Base-by-base conservation (phyloP, 2,113 vertebrate species). In the Calyptommatus sinebrachiatus region DNA sequence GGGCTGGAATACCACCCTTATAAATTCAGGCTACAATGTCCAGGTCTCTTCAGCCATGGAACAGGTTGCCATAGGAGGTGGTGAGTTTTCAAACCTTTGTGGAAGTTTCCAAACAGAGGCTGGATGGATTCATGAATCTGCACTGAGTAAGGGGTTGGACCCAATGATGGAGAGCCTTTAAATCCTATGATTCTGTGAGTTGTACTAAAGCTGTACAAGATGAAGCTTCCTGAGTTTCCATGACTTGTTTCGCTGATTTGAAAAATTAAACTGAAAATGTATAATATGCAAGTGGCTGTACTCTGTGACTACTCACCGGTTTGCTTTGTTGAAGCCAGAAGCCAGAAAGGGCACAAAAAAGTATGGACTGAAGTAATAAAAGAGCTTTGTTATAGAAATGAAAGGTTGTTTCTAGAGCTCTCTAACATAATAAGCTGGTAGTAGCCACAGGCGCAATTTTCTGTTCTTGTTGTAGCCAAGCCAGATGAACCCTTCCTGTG, bases 381-480 rank as follows among this genome's bases (percentile, higher is more conserved):
- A 57, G 18, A 18, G 53, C 53, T 18, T n/a, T 66, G 65, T 65
- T 28, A 14, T 20, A 29, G 31, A 28, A 77, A 53, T 67, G 50
- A 60, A 78, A 70, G 66, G 78, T 71, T 35, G 22, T 66, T 66
- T 71, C 46, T 11, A 5, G 65, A 62, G 53, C 41, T 61, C 26
- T 61, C 65, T 68, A 24, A 66, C 53, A 76, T 76, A 81, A 88
- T 86, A 89, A 87, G 83, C 84, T 91, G 81, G 85, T 90, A 87
- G 83, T 90, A 90, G 88, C 84, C 90, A 94, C 61, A 75, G 89
- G 88, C 87, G 83, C 83, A 91, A 92, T 88, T 90, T 90, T 90
- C 88, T 86, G 88, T 92, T 84, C 85, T 91, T 90, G 89, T 90
- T 90, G 81, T 90, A 87, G 77, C 89, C 85, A 87, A 89, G 82